Evolutionary conservation across 1,140 invertebrate species (phyloP).

Genomic region (Drosophila tropicalis): DNA sequence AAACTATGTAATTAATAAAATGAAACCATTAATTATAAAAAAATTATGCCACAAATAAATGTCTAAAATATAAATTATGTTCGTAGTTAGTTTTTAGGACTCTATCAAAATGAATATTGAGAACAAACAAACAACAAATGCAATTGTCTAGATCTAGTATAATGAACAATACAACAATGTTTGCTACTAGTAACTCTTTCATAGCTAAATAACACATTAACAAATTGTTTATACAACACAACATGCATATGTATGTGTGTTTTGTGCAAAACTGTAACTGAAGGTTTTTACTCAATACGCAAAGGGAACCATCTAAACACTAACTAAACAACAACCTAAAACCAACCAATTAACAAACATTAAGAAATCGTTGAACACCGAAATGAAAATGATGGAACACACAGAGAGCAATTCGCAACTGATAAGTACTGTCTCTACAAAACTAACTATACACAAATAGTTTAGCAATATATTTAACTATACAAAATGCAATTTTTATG

Average conservation of each 20-base stretch:
- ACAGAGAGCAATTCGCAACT: conserved; percentile 51
- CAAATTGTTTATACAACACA: conserved; percentile 33
- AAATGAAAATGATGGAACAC: conserved; percentile 68
- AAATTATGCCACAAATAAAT: conserved; percentile 47
- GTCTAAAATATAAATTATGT: conserved; percentile 71
- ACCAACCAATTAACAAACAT: conserved; percentile 31
- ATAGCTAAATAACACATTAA: conserved; percentile 63
- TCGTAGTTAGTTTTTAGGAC: conserved; percentile 63
- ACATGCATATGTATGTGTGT: too few species aligned
- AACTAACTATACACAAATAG: conserved; percentile 36
- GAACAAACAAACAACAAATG: conserved; percentile 41
- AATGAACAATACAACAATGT: conserved; percentile 52
- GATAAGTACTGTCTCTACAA: conserved; percentile 54
- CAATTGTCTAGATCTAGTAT: conserved; percentile 67
- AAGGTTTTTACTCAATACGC: conserved; percentile 36
- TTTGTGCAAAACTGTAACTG: conserved; percentile 50
- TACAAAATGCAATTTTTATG: conserved; percentile 49
- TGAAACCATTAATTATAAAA: conserved; percentile 28
- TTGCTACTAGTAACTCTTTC: conserved; percentile 70
- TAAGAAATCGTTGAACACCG: conserved; percentile 64
- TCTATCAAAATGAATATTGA: conserved; percentile 34
- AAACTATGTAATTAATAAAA: conserved; percentile 36
- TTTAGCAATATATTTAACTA: conserved; percentile 17
- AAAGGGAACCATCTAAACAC: conserved; percentile 2
- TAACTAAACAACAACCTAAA: conserved; percentile 32